Evolutionary conservation across 2,888 invertebrate genomes (phyloP).

Genomic region (Drosophila falleni): DNA sequence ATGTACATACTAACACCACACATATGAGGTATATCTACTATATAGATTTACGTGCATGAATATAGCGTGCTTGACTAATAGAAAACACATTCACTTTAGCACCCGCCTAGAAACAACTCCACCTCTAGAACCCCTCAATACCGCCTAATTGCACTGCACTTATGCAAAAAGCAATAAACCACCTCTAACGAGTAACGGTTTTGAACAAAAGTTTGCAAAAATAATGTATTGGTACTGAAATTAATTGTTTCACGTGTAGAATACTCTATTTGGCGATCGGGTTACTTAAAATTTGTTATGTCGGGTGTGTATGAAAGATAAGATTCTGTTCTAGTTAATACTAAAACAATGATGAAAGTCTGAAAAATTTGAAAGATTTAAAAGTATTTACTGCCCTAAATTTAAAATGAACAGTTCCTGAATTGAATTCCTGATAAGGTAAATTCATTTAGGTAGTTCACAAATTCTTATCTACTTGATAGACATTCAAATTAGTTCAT

Average conservation of each 20-base stretch:
- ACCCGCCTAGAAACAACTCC: constrained; percentile 30
- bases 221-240: constrained; percentile 4
- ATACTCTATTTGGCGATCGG: constrained; percentile 26
- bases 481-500: constrained; percentile 20
- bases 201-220: constrained; percentile 29
- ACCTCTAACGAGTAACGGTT: constrained; percentile 52
- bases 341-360: neutral
- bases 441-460: constrained; percentile 7
- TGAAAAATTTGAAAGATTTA: neutral
- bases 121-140: constrained; percentile 7
- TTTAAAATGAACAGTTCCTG: constrained; percentile 3
- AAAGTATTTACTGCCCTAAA: neutral
- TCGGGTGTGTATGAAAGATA: neutral
- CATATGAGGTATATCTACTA: constrained; percentile 7
- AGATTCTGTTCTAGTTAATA: neutral
- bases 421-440: constrained; percentile 2
- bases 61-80: constrained; percentile 38
- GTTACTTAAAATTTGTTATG: neutral
- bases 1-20: neutral
- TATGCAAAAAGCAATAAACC: constrained; percentile 29
- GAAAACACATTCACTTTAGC: constrained; percentile 58
- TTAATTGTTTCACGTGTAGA: constrained; percentile 24
- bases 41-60: neutral
- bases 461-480: constrained; percentile 7
- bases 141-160: constrained; percentile 57